Percentiles rank a stretch among this genome's conserved stretches.
phyloP scores from a whole-genome alignment of 1,140 invertebrate genomes.

The Tetraneura akinire region DNA sequence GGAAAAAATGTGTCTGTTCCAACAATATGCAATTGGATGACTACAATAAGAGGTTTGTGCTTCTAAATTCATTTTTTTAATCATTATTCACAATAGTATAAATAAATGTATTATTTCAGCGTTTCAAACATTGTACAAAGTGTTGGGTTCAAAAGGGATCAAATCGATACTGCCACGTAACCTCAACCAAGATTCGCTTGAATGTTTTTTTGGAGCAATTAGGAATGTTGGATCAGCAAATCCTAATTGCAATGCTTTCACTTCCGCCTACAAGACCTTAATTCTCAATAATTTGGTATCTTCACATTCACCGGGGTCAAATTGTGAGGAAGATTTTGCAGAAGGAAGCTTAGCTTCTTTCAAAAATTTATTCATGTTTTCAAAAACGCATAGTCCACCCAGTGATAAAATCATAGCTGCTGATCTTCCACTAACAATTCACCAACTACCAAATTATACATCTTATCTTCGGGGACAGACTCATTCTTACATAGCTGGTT shows the following conservation, averaged over 20 bases:
- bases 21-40: slow-evolving; percentile 29
- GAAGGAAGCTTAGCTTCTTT: slow-evolving; percentile 5
- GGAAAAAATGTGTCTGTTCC: slow-evolving; percentile 20
- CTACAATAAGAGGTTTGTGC: slow-evolving; percentile 10
- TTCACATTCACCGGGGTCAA: slow-evolving; percentile 3
- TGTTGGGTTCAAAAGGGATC: background rate
- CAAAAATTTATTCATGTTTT: background rate
- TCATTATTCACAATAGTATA: background rate
- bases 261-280: slow-evolving; percentile 20
- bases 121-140: slow-evolving; percentile 14
- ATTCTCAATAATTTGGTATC: slow-evolving; percentile 6
- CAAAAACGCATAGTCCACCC: background rate
- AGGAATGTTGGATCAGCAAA: slow-evolving; percentile 7
- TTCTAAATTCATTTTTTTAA: background rate
- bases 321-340: slow-evolving; percentile 19
- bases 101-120: slow-evolving; percentile 24
- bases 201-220: slow-evolving; percentile 25
- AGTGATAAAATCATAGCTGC: slow-evolving; percentile 18
- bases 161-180: background rate
- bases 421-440: slow-evolving; percentile 9
- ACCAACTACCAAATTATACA: background rate
- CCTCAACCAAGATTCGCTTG: slow-evolving; percentile 21
- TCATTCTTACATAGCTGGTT: slow-evolving; percentile 1
- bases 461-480: background rate
- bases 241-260: slow-evolving; percentile 18